Base-by-base conservation (phyloP, 2,113 vertebrate species). In the Merops nubicus region DNA sequence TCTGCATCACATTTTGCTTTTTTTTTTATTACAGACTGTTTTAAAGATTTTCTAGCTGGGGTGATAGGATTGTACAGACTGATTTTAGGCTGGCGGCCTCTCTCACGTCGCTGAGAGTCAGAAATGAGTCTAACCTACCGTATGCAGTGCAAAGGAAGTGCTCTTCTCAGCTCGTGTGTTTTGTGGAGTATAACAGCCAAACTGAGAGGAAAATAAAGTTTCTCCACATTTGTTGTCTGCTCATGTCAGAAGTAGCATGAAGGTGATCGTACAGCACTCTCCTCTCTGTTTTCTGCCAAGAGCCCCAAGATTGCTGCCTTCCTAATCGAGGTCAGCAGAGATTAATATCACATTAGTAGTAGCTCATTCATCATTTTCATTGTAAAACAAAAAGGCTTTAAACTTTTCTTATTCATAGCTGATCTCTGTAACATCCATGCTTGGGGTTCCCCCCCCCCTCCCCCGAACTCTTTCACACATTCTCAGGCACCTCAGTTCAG, bases 381-480 rank as follows among this genome's bases (percentile, higher is more conserved):
- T 53, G 48, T 48, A 91, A 91, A 96, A 60, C 63, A 85, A 79
- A 76, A 92, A 82, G n/a, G 48, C 48, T 89, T 91, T 63, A 92
- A 86, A 62, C 25, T 21, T 75, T 75, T 70, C 56, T 80, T 74
- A 54, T 73, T 89, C 53, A 15, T 34, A 79, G 77, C 11, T 82
- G 48, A 91, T 93, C 36, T 81, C 73, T 72, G 33, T 29, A 82
- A 93, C 38, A 19, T 6, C 34, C 8, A 33, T 11, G 47, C 19
- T n/a, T n/a, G n/a, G n/a, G n/a, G n/a, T n/a, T n/a, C n/a, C n/a
- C n/a, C n/a, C n/a, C n/a, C n/a, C n/a, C n/a, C n/a, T n/a, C n/a
- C n/a, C n/a, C n/a, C n/a, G n/a, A n/a, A n/a, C n/a, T n/a, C n/a
- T n/a, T n/a, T n/a, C n/a, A n/a, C n/a, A n/a, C n/a, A n/a, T n/a